A percentile compares a stretch with the other conserved stretches of the same genome.
These are phyloP conservation scores for Hypocryptadius cinnamomeus DNA, from an alignment of 2,113 vertebrate species.

Conservation along the genomic window DNA sequence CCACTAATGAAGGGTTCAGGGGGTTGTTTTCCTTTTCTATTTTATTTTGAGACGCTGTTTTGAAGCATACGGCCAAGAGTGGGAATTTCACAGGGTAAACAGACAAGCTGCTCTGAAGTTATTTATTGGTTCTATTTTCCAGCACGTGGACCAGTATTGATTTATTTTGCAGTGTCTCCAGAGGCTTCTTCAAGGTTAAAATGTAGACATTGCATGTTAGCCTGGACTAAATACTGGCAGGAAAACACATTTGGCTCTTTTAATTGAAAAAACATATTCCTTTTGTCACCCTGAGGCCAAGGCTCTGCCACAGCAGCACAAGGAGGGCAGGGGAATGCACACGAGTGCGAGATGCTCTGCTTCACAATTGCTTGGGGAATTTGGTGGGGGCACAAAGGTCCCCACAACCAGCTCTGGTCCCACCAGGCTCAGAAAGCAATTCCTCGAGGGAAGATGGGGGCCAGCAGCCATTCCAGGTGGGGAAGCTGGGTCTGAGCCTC, in stretches of 20 bases:
- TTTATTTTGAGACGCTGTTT: neutral
- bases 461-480: neutral
- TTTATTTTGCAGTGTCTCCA: constrained; percentile 36
- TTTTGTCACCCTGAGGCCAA: constrained; percentile 35
- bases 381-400: neutral
- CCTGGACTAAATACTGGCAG: constrained; percentile 29
- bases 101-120: constrained; percentile 29
- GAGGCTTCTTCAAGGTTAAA: constrained; percentile 49
- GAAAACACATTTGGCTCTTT: constrained; percentile 45
- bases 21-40: neutral
- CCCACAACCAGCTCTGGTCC: neutral
- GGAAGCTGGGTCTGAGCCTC: neutral
- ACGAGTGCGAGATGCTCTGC: neutral
- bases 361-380: neutral
- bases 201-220: constrained; percentile 25
- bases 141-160: constrained; percentile 15
- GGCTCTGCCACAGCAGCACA: neutral
- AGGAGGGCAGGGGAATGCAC: neutral
- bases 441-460: fast-evolving
- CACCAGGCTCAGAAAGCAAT: neutral
- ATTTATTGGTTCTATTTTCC: constrained; percentile 41
- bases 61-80: neutral
- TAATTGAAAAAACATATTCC: constrained; percentile 56
- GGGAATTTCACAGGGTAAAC: constrained; percentile 2
- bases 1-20: neutral